Percentiles rank a stretch among this genome's conserved stretches.
phyloP scores from a whole-genome alignment of 2,888 invertebrate species.

The Xestoiulus laeticollis region DNA sequence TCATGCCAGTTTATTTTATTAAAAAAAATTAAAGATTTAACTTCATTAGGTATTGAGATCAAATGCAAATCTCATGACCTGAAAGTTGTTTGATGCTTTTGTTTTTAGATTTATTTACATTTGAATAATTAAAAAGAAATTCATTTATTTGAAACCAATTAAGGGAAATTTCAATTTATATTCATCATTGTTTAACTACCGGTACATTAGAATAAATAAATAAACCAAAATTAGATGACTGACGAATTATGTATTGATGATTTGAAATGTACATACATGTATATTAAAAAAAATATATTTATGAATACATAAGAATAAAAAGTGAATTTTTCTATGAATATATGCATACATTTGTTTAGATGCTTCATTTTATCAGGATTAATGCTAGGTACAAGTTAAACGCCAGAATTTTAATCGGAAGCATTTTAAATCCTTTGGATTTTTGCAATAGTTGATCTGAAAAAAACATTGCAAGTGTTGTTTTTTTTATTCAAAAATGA shows the following conservation, averaged over 20 bases:
- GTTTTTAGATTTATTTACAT: no score
- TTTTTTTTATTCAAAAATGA: no score
- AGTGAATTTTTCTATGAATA: background rate
- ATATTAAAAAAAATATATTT: background rate
- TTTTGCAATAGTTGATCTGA: no score
- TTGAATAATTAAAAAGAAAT: no score
- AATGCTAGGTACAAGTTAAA: no score
- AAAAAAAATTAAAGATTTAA: background rate
- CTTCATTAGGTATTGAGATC: constrained; percentile 3
- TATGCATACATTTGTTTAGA: no score
- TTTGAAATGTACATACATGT: background rate
- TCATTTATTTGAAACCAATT: background rate
- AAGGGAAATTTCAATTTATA: background rate
- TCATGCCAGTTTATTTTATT: background rate
- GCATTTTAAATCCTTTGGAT: no score
- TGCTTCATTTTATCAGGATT: no score
- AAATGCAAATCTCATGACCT: background rate
- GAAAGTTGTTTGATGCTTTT: background rate
- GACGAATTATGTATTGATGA: background rate
- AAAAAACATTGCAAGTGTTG: no score
- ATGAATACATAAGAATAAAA: background rate
- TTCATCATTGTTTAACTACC: background rate
- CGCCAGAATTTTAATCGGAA: no score
- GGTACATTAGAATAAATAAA: background rate
- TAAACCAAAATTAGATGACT: no score